Evolutionary conservation across 2,797 vertebrate species (phyloP).

Genomic region (Gadopsis bispinosus): DNA sequence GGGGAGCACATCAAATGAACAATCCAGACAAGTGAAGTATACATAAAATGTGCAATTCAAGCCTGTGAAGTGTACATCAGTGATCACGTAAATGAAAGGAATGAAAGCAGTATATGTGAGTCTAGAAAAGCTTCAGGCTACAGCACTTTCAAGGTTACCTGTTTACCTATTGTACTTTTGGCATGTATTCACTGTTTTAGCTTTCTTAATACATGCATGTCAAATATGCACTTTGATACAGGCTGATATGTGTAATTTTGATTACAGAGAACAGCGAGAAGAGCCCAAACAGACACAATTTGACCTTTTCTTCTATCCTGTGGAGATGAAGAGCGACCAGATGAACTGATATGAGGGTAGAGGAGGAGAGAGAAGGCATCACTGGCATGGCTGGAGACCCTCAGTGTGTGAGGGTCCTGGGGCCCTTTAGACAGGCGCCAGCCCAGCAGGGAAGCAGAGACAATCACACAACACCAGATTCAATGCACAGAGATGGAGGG

Average conservation of each 20-base stretch:
- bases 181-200: background rate
- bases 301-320: slow-evolving; percentile 60
- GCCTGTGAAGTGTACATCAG: slow-evolving; percentile 72
- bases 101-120: slow-evolving; percentile 27
- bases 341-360: slow-evolving; percentile 58
- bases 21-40: slow-evolving; percentile 62
- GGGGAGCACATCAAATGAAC: slow-evolving; percentile 63
- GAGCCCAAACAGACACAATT: slow-evolving; percentile 27
- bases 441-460: slow-evolving; percentile 83
- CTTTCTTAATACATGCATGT: background rate
- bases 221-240: background rate
- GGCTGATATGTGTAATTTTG: slow-evolving; percentile 13
- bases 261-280: background rate
- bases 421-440: slow-evolving; percentile 87
- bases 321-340: slow-evolving; percentile 59
- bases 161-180: slow-evolving; percentile 28
- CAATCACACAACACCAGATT: slow-evolving; percentile 85
- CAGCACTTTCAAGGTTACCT: slow-evolving; percentile 52
- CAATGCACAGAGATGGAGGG: slow-evolving; percentile 76
- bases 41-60: slow-evolving; percentile 53
- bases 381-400: slow-evolving; percentile 80
- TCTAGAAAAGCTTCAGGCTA: slow-evolving; percentile 25
- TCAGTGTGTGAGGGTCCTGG: slow-evolving; percentile 79
- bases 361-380: slow-evolving; percentile 61
- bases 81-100: slow-evolving; percentile 56